Percentiles rank a stretch among this genome's conserved stretches.
phyloP scores from a whole-genome alignment of 2,113 vertebrate genomes.

The Prinia subflava region DNA sequence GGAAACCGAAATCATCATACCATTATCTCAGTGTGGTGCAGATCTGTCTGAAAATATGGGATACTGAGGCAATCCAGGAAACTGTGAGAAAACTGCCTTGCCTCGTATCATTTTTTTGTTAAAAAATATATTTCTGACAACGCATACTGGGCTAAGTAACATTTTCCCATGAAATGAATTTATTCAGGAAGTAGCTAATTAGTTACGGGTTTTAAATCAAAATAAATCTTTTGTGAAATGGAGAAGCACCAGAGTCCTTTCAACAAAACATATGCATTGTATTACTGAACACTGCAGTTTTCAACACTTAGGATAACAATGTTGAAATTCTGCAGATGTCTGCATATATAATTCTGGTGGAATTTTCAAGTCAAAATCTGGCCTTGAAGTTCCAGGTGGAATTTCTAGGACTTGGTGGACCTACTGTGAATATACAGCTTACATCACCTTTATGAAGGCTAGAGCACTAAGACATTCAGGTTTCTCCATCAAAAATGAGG shows the following conservation, averaged over 20 bases:
- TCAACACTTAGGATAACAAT: not conserved
- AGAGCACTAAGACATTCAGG: not conserved
- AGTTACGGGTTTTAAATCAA: not conserved
- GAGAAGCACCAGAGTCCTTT: not conserved
- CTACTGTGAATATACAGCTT: not conserved
- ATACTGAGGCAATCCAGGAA: not conserved
- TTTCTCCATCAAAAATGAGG: not conserved
- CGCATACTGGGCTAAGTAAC: not conserved
- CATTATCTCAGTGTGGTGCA: not conserved
- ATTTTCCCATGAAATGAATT: not conserved
- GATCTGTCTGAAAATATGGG: not conserved
- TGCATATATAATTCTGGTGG: not conserved
- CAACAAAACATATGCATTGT: not conserved
- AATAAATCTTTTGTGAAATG: not conserved
- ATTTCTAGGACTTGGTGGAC: not conserved
- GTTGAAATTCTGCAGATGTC: not conserved
- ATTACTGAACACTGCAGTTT: not conserved
- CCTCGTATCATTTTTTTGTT: not conserved
- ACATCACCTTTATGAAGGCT: not conserved
- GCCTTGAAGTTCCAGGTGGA: not conserved
- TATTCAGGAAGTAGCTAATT: not conserved
- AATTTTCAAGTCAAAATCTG: not conserved
- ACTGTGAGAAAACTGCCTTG: not conserved
- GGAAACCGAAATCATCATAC: not conserved
- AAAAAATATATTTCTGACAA: not conserved